Conservation (phyloP, 2,888 invertebrate species). For the Cancer borealis region DNA sequence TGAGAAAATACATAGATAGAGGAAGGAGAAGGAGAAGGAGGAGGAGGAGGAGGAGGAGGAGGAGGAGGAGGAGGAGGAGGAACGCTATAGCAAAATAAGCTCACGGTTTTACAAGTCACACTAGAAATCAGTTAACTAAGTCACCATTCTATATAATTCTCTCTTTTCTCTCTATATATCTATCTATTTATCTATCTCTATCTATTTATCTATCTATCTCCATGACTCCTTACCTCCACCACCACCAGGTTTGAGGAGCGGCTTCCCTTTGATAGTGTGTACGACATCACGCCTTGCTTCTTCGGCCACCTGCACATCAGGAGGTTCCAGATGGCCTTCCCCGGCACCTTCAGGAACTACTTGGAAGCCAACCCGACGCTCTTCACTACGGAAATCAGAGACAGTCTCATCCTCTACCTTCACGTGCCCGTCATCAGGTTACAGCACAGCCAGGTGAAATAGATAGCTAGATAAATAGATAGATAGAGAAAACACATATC, state of each 20-base stretch:
- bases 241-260: constrained; percentile 50
- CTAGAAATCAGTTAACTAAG: no score
- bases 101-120: no score
- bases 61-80: no score
- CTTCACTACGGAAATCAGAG: neutral
- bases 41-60: neutral
- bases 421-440: constrained; percentile 38
- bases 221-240: neutral
- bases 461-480: neutral
- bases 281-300: constrained; percentile 67
- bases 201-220: neutral
- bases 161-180: no score
- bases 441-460: constrained; percentile 56
- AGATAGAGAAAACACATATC: neutral
- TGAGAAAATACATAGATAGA: no score
- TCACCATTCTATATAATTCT: no score
- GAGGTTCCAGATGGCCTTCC: constrained; percentile 64
- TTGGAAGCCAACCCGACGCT: neutral
- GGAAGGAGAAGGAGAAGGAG: neutral
- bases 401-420: neutral
- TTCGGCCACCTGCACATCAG: constrained; percentile 60
- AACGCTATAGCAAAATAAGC: no score
- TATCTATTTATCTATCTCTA: neutral
- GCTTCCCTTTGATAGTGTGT: neutral
- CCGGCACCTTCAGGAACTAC: constrained; percentile 36